Evolutionary conservation across 2,888 invertebrate species (phyloP).

Genomic region (Ligdia adustata): DNA sequence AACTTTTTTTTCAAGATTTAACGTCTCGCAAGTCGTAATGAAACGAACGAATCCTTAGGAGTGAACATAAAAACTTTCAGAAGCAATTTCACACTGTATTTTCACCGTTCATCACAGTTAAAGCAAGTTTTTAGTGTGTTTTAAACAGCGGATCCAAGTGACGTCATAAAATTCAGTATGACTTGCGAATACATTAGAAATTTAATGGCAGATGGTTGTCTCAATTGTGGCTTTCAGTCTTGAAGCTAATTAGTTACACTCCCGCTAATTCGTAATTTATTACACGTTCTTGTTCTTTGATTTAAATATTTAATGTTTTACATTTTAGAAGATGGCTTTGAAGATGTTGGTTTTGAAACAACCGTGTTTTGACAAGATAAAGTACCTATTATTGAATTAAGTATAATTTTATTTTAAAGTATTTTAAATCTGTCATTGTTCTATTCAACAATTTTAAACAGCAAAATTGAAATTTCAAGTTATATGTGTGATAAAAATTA

Average conservation of each 20-base stretch:
- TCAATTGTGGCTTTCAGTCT: constrained; percentile 1
- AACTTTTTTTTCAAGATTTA: constrained; percentile 25
- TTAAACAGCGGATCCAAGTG: constrained; percentile 17
- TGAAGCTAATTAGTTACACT: neutral
- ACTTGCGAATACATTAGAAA: constrained; percentile 23
- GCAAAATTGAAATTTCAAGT: too few species aligned
- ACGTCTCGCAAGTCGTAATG: constrained; percentile 14
- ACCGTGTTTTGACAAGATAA: too few species aligned
- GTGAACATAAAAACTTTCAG: constrained; percentile 20
- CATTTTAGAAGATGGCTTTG: too few species aligned
- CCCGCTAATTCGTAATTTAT: neutral
- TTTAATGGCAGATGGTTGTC: constrained; percentile 10
- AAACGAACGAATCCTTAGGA: constrained; percentile 19
- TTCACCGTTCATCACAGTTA: constrained; percentile 16
- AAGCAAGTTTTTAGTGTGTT: constrained; percentile 20
- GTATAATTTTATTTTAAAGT: too few species aligned
- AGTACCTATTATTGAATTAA: too few species aligned
- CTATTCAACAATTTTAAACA: too few species aligned
- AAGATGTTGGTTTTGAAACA: too few species aligned
- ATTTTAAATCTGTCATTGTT: too few species aligned
- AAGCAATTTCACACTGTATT: constrained; percentile 25
- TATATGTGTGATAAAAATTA: too few species aligned
- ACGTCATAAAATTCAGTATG: constrained; percentile 13
- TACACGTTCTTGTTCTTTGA: too few species aligned
- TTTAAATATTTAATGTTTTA: too few species aligned